Evolutionary conservation across 2,888 invertebrate genomes (phyloP).

Genomic region (Strigamia transsilvanica): DNA sequence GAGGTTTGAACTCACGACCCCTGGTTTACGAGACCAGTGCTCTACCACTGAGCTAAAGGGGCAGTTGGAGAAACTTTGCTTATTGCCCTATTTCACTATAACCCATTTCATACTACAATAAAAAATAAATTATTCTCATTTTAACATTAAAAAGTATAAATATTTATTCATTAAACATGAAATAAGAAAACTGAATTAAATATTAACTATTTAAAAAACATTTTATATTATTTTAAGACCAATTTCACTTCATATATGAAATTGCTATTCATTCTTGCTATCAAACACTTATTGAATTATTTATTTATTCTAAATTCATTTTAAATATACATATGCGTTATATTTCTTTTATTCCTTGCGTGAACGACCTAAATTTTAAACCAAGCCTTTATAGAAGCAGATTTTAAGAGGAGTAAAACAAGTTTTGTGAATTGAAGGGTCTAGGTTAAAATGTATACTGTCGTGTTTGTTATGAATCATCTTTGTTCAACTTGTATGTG

Average conservation of each 20-base stretch:
- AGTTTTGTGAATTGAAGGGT: neutral
- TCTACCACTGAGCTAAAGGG: constrained; percentile 73
- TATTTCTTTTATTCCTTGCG: neutral
- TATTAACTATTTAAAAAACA: no score
- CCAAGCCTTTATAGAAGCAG: neutral
- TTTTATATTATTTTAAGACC: no score
- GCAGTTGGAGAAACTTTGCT: constrained; percentile 60
- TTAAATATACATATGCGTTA: no score
- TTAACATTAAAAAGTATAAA: no score
- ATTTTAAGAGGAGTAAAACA: neutral
- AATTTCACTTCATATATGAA: no score
- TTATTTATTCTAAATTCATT: no score
- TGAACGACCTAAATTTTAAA: neutral
- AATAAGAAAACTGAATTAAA: no score
- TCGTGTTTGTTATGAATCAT: neutral
- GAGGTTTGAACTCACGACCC: constrained; percentile 73
- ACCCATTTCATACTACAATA: neutral
- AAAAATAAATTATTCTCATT: neutral
- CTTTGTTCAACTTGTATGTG: neutral
- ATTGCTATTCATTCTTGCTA: no score
- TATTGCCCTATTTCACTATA: neutral
- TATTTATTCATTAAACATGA: no score
- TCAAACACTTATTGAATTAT: no score
- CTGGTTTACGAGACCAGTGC: constrained; percentile 73
- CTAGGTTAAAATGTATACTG: neutral